These are phyloP conservation scores for Netelia inedita DNA, from an alignment of 2,888 invertebrate genomes.

Conservation along the genomic window DNA sequence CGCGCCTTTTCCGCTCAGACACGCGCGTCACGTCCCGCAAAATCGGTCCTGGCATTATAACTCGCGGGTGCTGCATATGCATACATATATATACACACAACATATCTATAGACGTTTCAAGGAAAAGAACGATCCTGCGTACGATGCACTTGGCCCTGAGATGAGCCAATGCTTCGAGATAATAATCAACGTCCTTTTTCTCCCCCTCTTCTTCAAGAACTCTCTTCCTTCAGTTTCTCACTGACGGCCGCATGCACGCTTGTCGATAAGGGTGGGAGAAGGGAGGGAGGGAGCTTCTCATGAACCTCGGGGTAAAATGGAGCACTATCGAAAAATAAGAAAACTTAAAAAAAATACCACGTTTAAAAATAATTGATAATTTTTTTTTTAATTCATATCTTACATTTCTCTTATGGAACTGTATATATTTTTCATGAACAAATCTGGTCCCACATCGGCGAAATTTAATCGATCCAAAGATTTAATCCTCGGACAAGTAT, in stretches of 20 bases:
- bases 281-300: not conserved
- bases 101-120: constrained; percentile 4
- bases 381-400: too few relatives aligned
- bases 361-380: too few relatives aligned
- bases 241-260: not conserved
- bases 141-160: constrained; percentile 56
- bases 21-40: constrained; percentile 81
- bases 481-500: not conserved
- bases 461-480: too few relatives aligned
- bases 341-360: too few relatives aligned
- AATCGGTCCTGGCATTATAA: constrained; percentile 77
- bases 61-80: constrained; percentile 68
- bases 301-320: constrained; percentile 28
- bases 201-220: constrained; percentile 36
- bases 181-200: constrained; percentile 71
- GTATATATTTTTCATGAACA: too few relatives aligned
- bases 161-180: constrained; percentile 67
- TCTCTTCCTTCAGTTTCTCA: constrained; percentile 40
- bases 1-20: constrained; percentile 79
- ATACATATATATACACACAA: constrained; percentile 32
- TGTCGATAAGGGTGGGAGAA: not conserved
- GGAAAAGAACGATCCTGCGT: constrained; percentile 30
- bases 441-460: too few relatives aligned
- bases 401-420: too few relatives aligned
- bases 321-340: not conserved